Conservation (phyloP, 1,140 invertebrate species). For the Scaptodrosophila lebanonensis region DNA sequence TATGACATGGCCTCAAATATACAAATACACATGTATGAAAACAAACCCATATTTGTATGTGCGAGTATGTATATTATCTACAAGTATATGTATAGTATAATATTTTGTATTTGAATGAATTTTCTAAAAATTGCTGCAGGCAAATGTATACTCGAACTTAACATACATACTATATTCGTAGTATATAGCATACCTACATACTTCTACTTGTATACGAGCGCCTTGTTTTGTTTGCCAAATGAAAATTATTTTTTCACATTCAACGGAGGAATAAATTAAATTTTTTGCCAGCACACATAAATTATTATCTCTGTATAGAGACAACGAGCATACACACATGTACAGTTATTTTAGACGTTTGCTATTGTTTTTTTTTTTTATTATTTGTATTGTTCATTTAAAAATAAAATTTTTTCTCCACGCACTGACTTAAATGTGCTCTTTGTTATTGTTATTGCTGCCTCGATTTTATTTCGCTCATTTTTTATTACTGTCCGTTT, state of each 20-base stretch:
- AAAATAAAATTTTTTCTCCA: slow-evolving; percentile 33
- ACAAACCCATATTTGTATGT: too few relatives aligned
- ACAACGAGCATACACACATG: slow-evolving; percentile 14
- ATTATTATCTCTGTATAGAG: slow-evolving; percentile 43
- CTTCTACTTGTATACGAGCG: slow-evolving; percentile 17
- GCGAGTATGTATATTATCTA: too few relatives aligned
- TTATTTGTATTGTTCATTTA: slow-evolving; percentile 17
- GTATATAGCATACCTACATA: too few relatives aligned
- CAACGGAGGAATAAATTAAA: too few relatives aligned
- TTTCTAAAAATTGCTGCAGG: too few relatives aligned
- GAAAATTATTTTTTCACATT: slow-evolving; percentile 29
- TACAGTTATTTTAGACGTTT: slow-evolving; percentile 3
- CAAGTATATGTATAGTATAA: too few relatives aligned
- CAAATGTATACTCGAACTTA: too few relatives aligned
- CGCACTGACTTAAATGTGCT: slow-evolving; percentile 21
- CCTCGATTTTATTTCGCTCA: slow-evolving; percentile 51
- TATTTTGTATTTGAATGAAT: too few relatives aligned
- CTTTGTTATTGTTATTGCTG: slow-evolving; percentile 38
- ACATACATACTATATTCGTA: too few relatives aligned
- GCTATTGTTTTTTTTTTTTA: not conserved
- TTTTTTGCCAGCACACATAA: slow-evolving; percentile 37
- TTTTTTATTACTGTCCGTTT: slow-evolving; percentile 7
- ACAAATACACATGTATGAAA: too few relatives aligned
- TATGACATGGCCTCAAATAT: too few relatives aligned
- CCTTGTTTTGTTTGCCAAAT: slow-evolving; percentile 20